Conservation (phyloP, 1,140 invertebrate genomes). For the Drosophila nannoptera region DNA sequence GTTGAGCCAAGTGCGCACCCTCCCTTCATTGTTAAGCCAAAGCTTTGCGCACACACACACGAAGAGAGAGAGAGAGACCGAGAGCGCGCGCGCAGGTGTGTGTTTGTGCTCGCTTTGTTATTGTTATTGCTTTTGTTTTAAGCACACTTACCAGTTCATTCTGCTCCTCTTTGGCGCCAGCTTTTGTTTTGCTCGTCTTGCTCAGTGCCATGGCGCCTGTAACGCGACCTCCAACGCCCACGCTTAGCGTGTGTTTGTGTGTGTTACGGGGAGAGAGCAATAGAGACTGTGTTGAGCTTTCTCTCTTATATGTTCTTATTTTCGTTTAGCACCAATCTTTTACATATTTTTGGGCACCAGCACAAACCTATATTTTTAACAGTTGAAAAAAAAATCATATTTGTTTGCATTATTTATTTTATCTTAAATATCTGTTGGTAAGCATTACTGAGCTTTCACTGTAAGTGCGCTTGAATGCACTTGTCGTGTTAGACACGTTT, state of each 20-base stretch:
- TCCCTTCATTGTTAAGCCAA: slow-evolving; percentile 28
- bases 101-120: background rate
- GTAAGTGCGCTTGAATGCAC: slow-evolving; percentile 24
- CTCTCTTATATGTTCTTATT: background rate
- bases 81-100: slow-evolving; percentile 1
- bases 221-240: slow-evolving; percentile 6
- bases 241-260: background rate
- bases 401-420: background rate
- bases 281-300: background rate
- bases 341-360: slow-evolving; percentile 1
- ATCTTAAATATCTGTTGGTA: background rate
- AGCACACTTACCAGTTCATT: slow-evolving; percentile 66
- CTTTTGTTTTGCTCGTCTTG: slow-evolving; percentile 65
- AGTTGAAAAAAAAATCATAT: background rate
- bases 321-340: background rate
- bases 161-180: slow-evolving; percentile 72
- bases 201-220: slow-evolving; percentile 61
- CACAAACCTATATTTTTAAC: background rate
- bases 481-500: background rate
- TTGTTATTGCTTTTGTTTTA: slow-evolving; percentile 18
- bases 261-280: background rate
- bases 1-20: slow-evolving; percentile 36
- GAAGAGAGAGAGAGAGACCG: background rate
- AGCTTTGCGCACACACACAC: slow-evolving; percentile 17
- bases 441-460: background rate